phyloP scores from a whole-genome alignment of 1,140 invertebrate species.

The Papilio polytes region DNA sequence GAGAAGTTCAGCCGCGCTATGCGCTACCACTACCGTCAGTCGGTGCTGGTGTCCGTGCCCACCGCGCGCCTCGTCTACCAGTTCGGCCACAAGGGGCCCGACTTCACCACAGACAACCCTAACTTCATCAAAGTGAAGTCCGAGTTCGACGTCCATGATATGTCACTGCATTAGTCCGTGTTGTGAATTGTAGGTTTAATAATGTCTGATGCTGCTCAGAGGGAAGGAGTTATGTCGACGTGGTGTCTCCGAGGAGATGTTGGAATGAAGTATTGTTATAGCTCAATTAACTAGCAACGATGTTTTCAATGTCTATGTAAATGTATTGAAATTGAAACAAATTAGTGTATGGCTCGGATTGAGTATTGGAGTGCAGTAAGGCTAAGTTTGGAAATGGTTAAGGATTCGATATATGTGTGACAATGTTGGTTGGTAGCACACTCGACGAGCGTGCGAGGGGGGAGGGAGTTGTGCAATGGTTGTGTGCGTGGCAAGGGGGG shows the following conservation, averaged over 20 bases:
- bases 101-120: constrained; percentile 89
- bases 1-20: constrained; percentile 97
- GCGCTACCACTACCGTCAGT: constrained; percentile 96
- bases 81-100: constrained; percentile 91
- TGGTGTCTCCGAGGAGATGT: constrained; percentile 31
- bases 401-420: constrained; percentile 54
- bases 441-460: constrained; percentile 59
- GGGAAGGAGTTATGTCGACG: constrained; percentile 42
- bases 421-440: constrained; percentile 54
- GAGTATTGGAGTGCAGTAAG: constrained; percentile 45
- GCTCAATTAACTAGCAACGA: constrained; percentile 40
- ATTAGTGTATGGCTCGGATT: constrained; percentile 2
- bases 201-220: constrained; percentile 33
- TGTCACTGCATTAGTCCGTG: constrained; percentile 63
- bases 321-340: neutral
- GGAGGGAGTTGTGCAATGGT: constrained; percentile 50
- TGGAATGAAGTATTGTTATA: constrained; percentile 35
- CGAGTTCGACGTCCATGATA: constrained; percentile 62
- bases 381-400: constrained; percentile 40
- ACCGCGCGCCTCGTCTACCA: constrained; percentile 94
- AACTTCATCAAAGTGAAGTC: constrained; percentile 84
- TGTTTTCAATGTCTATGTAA: constrained; percentile 20
- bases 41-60: constrained; percentile 91
- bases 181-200: constrained; percentile 42
- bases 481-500: constrained; percentile 54